Conservation (phyloP, 2,888 invertebrate genomes). For the Mycalesis mineus region DNA sequence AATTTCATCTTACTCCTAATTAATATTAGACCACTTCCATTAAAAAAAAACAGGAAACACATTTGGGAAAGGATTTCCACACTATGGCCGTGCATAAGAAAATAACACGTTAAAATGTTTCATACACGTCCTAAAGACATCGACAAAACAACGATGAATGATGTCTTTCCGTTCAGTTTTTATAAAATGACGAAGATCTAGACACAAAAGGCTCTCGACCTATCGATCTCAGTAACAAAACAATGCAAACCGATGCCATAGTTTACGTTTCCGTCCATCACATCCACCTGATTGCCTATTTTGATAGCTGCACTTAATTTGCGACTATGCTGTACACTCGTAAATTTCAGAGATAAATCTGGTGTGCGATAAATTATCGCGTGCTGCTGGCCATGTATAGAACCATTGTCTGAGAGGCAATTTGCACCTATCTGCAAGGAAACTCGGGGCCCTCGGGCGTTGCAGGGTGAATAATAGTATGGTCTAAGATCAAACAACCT, state of each 20-base stretch:
- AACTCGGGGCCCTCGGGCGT: not conserved
- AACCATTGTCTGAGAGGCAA: constrained; percentile 2
- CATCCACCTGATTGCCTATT: not conserved
- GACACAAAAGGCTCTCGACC: not conserved
- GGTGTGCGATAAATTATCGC: not conserved
- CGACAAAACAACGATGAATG: no score
- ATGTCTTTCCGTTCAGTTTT: no score
- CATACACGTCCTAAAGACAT: no score
- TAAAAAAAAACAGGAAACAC: no score
- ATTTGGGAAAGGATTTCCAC: no score
- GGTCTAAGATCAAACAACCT: no score
- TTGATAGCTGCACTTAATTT: constrained; percentile 1
- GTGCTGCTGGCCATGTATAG: not conserved
- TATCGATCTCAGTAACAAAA: not conserved
- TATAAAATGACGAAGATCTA: no score
- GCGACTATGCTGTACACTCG: not conserved
- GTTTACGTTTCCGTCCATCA: constrained; percentile 1
- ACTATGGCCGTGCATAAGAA: no score
- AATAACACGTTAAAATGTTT: no score
- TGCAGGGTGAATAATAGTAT: not conserved
- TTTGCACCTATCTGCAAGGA: constrained; percentile 6
- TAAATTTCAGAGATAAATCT: constrained; percentile 4
- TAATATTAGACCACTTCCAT: no score
- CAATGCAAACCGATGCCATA: not conserved
- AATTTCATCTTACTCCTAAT: no score